These are phyloP conservation scores for Varanus komodoensis DNA, from an alignment of 2,113 vertebrate genomes.

Conservation along the genomic window DNA sequence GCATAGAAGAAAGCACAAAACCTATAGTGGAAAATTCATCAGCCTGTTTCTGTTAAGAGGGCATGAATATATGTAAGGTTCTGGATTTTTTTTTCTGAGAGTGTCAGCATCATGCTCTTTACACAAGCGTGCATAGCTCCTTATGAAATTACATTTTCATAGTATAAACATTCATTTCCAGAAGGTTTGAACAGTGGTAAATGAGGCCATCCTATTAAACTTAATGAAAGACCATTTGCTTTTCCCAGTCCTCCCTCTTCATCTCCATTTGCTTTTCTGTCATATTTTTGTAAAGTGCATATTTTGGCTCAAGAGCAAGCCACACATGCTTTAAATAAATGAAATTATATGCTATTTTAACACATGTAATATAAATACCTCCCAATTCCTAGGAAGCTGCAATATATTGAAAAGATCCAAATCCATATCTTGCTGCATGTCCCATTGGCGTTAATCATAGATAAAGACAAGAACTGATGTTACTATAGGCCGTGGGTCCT, in stretches of 20 bases:
- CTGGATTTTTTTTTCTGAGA: background rate
- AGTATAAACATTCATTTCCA: background rate
- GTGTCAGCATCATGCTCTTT: background rate
- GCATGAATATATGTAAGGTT: background rate
- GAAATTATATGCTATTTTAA: background rate
- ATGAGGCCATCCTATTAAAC: no score
- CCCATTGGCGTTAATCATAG: background rate
- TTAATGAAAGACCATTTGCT: no score
- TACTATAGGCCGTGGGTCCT: no score
- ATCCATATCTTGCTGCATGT: background rate
- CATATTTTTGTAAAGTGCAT: no score
- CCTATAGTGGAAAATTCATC: background rate
- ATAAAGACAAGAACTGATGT: background rate
- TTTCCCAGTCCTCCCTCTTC: no score
- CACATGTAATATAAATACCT: background rate
- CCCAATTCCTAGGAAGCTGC: background rate
- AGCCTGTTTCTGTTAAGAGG: background rate
- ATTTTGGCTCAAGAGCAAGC: no score
- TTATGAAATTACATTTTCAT: background rate
- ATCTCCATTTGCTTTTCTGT: no score
- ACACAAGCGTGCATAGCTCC: background rate
- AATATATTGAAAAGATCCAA: background rate
- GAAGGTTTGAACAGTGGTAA: no score
- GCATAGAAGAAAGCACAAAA: background rate
- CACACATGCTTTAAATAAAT: no score